These are phyloP conservation scores for Drosophila micromelanica DNA, from an alignment of 1,140 invertebrate species.

Conservation along the genomic window DNA sequence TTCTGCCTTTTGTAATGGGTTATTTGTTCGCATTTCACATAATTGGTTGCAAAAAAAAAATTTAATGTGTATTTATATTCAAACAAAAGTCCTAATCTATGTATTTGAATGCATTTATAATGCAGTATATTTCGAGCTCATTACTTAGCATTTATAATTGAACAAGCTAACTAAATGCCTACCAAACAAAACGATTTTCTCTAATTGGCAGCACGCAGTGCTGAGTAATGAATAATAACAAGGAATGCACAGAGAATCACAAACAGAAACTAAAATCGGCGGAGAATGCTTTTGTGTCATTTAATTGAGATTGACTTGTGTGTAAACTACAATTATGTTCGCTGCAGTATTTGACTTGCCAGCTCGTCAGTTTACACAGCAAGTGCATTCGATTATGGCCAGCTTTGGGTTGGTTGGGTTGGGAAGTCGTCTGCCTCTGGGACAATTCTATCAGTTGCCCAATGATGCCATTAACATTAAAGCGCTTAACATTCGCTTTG, in stretches of 20 bases:
- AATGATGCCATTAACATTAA: slow-evolving; percentile 42
- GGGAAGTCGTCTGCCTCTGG: not conserved
- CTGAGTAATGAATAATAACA: not conserved
- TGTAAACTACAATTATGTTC: not conserved
- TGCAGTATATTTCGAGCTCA: too few relatives aligned
- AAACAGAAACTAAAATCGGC: not conserved
- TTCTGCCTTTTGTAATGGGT: too few relatives aligned
- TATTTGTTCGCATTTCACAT: too few relatives aligned
- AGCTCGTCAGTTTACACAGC: not conserved
- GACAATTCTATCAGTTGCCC: slow-evolving; percentile 14
- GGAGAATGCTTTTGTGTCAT: not conserved
- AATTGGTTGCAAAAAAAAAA: too few relatives aligned
- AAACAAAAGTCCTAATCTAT: too few relatives aligned
- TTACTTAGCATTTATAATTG: not conserved
- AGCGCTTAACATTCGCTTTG: slow-evolving; percentile 28
- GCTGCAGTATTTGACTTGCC: not conserved
- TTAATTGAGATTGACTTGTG: not conserved
- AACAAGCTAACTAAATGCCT: not conserved
- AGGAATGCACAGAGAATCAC: not conserved
- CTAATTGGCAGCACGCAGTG: not conserved
- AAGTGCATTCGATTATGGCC: not conserved
- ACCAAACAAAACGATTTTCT: not conserved
- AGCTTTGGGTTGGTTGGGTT: too few relatives aligned
- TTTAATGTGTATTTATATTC: too few relatives aligned
- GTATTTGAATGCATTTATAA: too few relatives aligned